phyloP scores from a whole-genome alignment of 2,797 vertebrate genomes.

The Antennarius maculatus region DNA sequence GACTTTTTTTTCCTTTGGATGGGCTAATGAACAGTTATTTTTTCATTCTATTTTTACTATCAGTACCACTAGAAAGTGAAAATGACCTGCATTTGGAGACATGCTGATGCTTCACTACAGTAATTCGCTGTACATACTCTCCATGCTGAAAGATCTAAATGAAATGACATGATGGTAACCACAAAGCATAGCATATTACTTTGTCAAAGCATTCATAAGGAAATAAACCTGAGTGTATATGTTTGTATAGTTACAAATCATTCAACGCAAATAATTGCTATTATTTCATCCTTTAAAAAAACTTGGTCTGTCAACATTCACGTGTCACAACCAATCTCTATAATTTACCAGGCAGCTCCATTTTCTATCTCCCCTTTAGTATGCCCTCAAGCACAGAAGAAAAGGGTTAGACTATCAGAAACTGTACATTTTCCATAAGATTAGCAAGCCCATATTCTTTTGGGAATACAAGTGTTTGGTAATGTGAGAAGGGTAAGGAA shows the following conservation, averaged over 20 bases:
- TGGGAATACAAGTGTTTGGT: constrained; percentile 73
- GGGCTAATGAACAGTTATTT: constrained; percentile 24
- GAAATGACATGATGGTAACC: constrained; percentile 50
- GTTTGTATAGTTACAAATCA: constrained; percentile 71
- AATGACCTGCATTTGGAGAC: constrained; percentile 40
- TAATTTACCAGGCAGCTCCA: background rate
- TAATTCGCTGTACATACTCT: constrained; percentile 1
- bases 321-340: no score
- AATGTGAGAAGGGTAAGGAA: constrained; percentile 66
- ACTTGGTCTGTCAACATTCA: constrained; percentile 46
- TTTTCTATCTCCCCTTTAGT: constrained; percentile 14
- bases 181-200: constrained; percentile 50
- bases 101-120: constrained; percentile 27
- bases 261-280: constrained; percentile 66
- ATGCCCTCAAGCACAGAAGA: constrained; percentile 37
- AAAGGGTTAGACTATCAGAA: constrained; percentile 66
- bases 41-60: constrained; percentile 55
- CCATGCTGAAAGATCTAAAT: constrained; percentile 50
- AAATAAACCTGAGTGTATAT: constrained; percentile 70
- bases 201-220: constrained; percentile 54
- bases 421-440: constrained; percentile 68
- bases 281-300: constrained; percentile 63
- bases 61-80: constrained; percentile 28
- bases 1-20: constrained; percentile 5
- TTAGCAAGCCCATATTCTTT: constrained; percentile 69